Evolutionary conservation across 2,113 vertebrate species (phyloP).

Genomic region (Globicephala melas): DNA sequence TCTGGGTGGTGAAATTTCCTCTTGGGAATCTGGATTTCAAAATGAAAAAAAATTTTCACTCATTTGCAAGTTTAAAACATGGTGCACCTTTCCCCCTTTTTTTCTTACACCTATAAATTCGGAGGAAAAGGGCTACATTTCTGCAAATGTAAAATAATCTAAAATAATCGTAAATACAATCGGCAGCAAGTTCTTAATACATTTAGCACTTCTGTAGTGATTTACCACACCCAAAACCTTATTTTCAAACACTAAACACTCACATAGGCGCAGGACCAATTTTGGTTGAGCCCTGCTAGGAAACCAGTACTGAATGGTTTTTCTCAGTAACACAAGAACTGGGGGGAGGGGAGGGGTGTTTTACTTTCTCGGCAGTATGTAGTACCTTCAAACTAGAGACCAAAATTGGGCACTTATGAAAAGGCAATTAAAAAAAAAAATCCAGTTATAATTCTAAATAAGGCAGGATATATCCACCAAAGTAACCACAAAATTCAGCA

Average conservation of each 20-base stretch:
- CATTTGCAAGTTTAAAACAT: slow-evolving; percentile 66
- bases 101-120: slow-evolving; percentile 48
- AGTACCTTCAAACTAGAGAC: slow-evolving; percentile 57
- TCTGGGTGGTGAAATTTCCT: slow-evolving; percentile 61
- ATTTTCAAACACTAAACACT: slow-evolving; percentile 62
- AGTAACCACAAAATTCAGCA: slow-evolving; percentile 55
- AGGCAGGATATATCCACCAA: slow-evolving; percentile 70
- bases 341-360: neutral
- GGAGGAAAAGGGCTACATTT: slow-evolving; percentile 66
- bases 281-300: slow-evolving; percentile 27
- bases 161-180: slow-evolving; percentile 66
- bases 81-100: slow-evolving; percentile 23
- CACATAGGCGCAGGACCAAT: slow-evolving; percentile 27
- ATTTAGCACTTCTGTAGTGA: slow-evolving; percentile 70
- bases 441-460: slow-evolving; percentile 65
- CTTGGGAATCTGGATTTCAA: slow-evolving; percentile 61
- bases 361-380: slow-evolving; percentile 40
- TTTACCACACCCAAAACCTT: slow-evolving; percentile 56
- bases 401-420: slow-evolving; percentile 65
- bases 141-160: slow-evolving; percentile 59
- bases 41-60: slow-evolving; percentile 30
- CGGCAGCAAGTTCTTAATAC: slow-evolving; percentile 66
- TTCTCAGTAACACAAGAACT: slow-evolving; percentile 53
- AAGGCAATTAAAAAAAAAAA: slow-evolving; percentile 48
- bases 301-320: slow-evolving; percentile 50